Base-by-base conservation (phyloP, 2,113 vertebrate species). In the Bubo bubo region DNA sequence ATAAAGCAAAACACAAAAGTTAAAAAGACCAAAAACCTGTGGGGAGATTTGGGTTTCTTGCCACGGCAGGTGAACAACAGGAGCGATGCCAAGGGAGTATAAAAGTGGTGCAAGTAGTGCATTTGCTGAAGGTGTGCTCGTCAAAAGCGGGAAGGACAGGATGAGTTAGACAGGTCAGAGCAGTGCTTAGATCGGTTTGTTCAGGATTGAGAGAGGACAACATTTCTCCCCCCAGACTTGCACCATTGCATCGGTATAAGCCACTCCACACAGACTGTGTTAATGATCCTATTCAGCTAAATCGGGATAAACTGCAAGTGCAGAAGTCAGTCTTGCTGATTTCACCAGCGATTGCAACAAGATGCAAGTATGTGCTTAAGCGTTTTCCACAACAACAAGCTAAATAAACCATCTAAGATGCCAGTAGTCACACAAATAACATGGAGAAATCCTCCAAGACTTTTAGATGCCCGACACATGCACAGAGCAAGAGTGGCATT, bases 81-180 rank as follows among this genome's bases (percentile, higher is more conserved):
- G n/a, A 86, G 22, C 3, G 9, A 1, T 1, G 2, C 45, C 3
- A 3, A n/a, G 15, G 19, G 27, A 35, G 0, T 3, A 8, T 8
- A 8, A 4, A 58, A 50, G 13, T 0, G 1, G 28, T 17, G 18
- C 74, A 50, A 34, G 28, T 3, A 47, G 4, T 4, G 10, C 6
- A 8, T 41, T 66, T 91, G 35, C 43, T 75, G 52, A 23, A 85
- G 43, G 30, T 9, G 28, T 19, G 20, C 30, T 68, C 49, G 7
- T 37, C 43, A 67, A 35, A 37, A 45, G 12, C 2, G 0, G 45
- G 71, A 74, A 62, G 63, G 50, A 66, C 15, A 50, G 71, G 45
- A 34, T 35, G 55, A 76, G 30, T 23, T 2, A 5, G 35, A 53
- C 28, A 41, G 50, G 30, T 77, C 50, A 47, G 55, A 45, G 9